These are phyloP conservation scores for Spea multiplicata DNA, from an alignment of 2,113 vertebrate species.

Conservation along the genomic window DNA sequence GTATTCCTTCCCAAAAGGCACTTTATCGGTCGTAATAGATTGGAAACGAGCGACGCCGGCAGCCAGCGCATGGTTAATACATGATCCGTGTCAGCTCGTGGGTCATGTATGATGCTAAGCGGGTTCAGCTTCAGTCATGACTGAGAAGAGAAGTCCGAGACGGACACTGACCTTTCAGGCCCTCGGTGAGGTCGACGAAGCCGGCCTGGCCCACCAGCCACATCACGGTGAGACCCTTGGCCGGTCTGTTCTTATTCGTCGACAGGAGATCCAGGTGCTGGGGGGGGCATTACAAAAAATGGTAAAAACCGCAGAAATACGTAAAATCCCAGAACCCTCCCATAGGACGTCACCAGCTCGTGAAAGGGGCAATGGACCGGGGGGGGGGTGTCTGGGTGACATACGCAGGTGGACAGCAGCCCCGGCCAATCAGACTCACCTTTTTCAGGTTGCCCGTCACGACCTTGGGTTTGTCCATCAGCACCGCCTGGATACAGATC, in stretches of 20 bases:
- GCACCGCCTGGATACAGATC: conserved; percentile 90
- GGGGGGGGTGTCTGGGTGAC: neutral
- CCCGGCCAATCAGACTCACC: conserved; percentile 64
- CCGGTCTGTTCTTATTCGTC: conserved; percentile 82
- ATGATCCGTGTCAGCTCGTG: neutral
- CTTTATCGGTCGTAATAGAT: no score
- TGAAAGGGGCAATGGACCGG: no score
- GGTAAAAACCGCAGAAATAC: no score
- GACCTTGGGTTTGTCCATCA: conserved; percentile 82
- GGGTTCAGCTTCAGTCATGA: no score
- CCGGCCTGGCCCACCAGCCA: conserved; percentile 92
- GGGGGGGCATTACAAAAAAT: neutral
- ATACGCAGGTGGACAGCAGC: neutral
- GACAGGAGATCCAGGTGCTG: conserved; percentile 90
- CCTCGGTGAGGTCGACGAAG: conserved; percentile 82
- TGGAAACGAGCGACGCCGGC: neutral
- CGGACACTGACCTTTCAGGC: conserved; percentile 74
- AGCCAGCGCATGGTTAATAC: neutral
- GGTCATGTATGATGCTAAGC: no score
- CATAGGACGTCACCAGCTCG: no score
- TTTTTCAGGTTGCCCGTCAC: conserved; percentile 78
- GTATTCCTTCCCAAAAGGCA: no score
- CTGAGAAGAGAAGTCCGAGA: no score
- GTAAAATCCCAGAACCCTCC: no score
- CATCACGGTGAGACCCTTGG: conserved; percentile 88